Evolutionary conservation across 2,888 invertebrate genomes (phyloP), one percentile per base, ranked within the genome.

Genomic region (Plagodis dolabraria): DNA sequence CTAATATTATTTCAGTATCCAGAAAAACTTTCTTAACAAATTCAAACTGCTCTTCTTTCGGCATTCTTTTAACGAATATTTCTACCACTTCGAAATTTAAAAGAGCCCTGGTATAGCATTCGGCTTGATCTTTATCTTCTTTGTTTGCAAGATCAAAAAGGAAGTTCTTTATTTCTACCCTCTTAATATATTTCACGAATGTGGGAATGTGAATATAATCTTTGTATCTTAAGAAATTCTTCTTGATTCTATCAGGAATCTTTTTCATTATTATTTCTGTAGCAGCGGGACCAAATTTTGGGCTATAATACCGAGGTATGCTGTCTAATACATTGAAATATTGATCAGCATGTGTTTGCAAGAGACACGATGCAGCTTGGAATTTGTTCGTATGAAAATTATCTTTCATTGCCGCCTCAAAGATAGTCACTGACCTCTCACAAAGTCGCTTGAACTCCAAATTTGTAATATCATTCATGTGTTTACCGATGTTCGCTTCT

Each of bases 221-320:
- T 6, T 46, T 8, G 38, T 61, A 57, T 9, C 8, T 46, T 6
- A 43, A 33, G 5, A 87, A 83, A 35, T 83, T 76, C 36, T 75
- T 64, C 5, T 70, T 67, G 36, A 89, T 69, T 64, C 79, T 77
- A 7, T 85, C 75, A 11, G 81, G 74, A 50, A 69, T 75, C 33
- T 74, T 74, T 51, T 76, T 84, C 86, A 89, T 85, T 6, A 89
- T 72, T 8, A 77, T 47, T 45, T 77, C 65, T 22, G 89, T 89
- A n/a, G 69, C 66, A 68, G 83, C 83, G 5, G 75, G 63, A 53
- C 74, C 77, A 42, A 89, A 81, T 6, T 45, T 47, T 38, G 72
- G 74, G 35, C 47, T 53, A 10, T 60, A 34, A 40, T 67, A 63
- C 5, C 11, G 5, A 0, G 66, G 6, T 0, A 64, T 38, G 6